Conservation (phyloP, 2,797 vertebrate species). For the Diplodus puntazzo region DNA sequence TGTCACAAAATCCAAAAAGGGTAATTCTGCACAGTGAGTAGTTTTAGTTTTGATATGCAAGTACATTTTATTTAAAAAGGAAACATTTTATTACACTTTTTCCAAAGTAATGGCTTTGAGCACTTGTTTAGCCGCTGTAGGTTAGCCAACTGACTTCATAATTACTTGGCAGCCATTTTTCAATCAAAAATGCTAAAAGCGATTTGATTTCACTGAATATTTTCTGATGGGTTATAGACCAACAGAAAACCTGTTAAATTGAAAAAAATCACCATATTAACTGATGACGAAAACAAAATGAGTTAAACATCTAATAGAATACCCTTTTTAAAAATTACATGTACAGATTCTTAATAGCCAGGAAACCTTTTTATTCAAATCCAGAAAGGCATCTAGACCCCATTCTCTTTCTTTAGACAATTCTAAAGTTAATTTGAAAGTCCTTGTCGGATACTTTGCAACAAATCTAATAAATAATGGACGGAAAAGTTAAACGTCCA, state of each 20-base stretch:
- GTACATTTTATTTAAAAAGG: no score
- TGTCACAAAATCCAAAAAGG: background rate
- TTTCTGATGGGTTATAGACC: background rate
- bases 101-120: background rate
- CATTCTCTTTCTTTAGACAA: background rate
- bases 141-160: background rate
- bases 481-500: background rate
- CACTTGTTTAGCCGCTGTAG: background rate
- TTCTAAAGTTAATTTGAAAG: background rate
- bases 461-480: background rate
- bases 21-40: background rate
- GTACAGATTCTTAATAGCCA: background rate
- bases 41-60: background rate
- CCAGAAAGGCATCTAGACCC: background rate
- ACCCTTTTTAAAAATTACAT: background rate
- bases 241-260: background rate
- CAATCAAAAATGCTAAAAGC: background rate
- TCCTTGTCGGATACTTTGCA: background rate
- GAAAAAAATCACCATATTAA: background rate
- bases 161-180: background rate
- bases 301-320: no score
- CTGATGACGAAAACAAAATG: no score
- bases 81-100: no score
- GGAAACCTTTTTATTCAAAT: background rate
- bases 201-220: background rate